These are phyloP conservation scores for Seriola quinqueradiata DNA, from an alignment of 2,113 vertebrate species.

Conservation along the genomic window DNA sequence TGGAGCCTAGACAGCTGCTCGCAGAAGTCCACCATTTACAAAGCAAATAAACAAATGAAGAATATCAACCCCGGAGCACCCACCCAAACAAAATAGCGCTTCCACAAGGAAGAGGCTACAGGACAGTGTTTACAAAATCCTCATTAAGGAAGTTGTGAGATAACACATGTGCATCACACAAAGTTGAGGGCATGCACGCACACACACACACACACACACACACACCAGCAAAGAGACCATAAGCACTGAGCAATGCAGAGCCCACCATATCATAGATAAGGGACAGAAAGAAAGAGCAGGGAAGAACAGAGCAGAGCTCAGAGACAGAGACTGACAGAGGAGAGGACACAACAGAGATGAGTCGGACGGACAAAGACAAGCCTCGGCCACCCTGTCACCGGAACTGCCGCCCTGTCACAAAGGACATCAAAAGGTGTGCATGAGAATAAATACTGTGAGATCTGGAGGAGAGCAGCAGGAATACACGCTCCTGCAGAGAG, in stretches of 20 bases:
- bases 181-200: slow-evolving; percentile 70
- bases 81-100: slow-evolving; percentile 87
- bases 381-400: slow-evolving; percentile 86
- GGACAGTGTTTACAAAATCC: slow-evolving; percentile 98
- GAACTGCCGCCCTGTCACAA: slow-evolving; percentile 84
- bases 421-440: slow-evolving; percentile 80
- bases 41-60: slow-evolving; percentile 83
- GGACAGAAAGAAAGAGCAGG: slow-evolving; percentile 86
- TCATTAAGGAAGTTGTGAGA: slow-evolving; percentile 98
- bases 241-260: slow-evolving; percentile 87
- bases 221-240: slow-evolving; percentile 75
- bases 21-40: slow-evolving; percentile 76
- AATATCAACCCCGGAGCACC: slow-evolving; percentile 78
- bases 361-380: slow-evolving; percentile 69
- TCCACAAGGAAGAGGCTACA: slow-evolving; percentile 88
- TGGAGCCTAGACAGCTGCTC: slow-evolving; percentile 68
- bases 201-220: slow-evolving; percentile 63
- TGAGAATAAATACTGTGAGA: slow-evolving; percentile 80
- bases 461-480: slow-evolving; percentile 68
- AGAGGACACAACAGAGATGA: slow-evolving; percentile 84
- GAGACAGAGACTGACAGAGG: slow-evolving; percentile 82
- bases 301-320: slow-evolving; percentile 70
- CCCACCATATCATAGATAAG: slow-evolving; percentile 94
- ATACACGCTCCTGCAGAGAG: slow-evolving; percentile 34
- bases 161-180: slow-evolving; percentile 86